phyloP scores from a whole-genome alignment of 2,888 invertebrate species.

The Eilema caniola region DNA sequence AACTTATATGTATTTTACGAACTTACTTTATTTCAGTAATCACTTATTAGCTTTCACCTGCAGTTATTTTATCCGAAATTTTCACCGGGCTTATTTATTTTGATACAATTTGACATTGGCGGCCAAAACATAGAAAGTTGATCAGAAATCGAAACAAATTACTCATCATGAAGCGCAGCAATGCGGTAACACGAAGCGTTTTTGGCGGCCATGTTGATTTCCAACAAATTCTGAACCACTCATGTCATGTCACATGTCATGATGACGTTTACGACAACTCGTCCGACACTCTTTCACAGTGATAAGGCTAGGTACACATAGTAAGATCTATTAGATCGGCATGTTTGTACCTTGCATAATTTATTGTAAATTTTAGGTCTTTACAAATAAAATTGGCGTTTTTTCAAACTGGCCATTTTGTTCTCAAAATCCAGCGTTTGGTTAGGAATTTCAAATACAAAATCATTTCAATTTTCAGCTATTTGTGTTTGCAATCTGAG shows the following conservation, averaged over 20 bases:
- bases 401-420: too few relatives aligned
- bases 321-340: not conserved
- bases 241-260: conserved; percentile 10
- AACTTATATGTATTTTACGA: not conserved
- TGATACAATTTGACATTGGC: conserved; percentile 67
- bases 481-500: too few relatives aligned
- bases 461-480: too few relatives aligned
- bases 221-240: conserved; percentile 50
- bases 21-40: not conserved
- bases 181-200: conserved; percentile 62
- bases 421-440: too few relatives aligned
- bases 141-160: conserved; percentile 61
- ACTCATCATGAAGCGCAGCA: conserved; percentile 65
- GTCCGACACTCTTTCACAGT: not conserved
- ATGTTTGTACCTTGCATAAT: not conserved
- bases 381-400: too few relatives aligned
- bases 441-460: too few relatives aligned
- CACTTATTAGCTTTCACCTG: not conserved
- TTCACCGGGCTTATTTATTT: conserved; percentile 43
- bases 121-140: conserved; percentile 56
- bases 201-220: conserved; percentile 64
- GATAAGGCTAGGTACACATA: not conserved
- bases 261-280: not conserved
- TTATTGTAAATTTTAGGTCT: too few relatives aligned
- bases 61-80: conserved; percentile 30